Conservation (phyloP, 2,113 vertebrate genomes). For the Plotosus lineatus region DNA sequence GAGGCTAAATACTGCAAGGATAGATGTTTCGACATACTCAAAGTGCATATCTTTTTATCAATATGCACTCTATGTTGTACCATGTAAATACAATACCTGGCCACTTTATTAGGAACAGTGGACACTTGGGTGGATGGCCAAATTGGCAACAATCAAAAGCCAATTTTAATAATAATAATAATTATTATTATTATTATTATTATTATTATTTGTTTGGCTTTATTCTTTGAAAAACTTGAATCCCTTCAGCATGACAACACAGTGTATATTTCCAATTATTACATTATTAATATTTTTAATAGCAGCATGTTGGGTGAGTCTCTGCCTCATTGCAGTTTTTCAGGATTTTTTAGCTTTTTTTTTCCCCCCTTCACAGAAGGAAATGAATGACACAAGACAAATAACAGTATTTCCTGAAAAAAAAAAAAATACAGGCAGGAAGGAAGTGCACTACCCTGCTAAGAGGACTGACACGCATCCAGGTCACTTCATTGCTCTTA, state of each 20-base stretch:
- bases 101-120: neutral
- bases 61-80: neutral
- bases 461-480: neutral
- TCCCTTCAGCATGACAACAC: neutral
- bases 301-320: neutral
- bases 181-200: neutral
- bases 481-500: neutral
- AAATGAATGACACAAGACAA: neutral
- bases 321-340: neutral
- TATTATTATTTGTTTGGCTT: too few species aligned
- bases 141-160: neutral
- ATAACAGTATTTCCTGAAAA: neutral
- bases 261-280: neutral
- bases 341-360: neutral
- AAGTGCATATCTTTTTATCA: neutral
- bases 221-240: too few species aligned
- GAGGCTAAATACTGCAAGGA: neutral
- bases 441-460: slow-evolving; percentile 10
- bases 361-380: neutral
- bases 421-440: neutral
- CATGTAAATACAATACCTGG: neutral
- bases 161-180: neutral
- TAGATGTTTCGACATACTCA: neutral
- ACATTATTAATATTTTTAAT: neutral
- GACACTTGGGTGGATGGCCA: too few species aligned